Percentiles rank a stretch among this genome's conserved stretches.
Evolutionary conservation across 2,113 vertebrate species (phyloP).

Genomic region (Upupa epops): DNA sequence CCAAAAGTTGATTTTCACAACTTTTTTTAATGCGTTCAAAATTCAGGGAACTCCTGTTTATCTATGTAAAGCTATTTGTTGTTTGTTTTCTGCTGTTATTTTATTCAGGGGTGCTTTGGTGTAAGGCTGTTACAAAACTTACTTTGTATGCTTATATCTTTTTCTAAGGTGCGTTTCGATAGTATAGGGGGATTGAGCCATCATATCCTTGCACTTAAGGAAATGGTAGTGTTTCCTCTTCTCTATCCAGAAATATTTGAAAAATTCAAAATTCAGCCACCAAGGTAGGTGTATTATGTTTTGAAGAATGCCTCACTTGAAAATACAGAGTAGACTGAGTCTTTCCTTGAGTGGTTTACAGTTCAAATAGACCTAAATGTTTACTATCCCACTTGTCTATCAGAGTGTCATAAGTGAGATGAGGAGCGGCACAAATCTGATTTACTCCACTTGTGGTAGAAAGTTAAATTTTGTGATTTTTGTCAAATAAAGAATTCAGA

Average conservation of each 20-base stretch:
- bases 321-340: not conserved
- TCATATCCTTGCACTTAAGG: conserved; percentile 96
- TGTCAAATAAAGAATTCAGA: not conserved
- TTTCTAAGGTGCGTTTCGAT: conserved; percentile 89
- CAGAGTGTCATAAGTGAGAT: not conserved
- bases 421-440: not conserved
- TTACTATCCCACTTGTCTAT: not conserved
- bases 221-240: conserved; percentile 99
- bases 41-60: not conserved
- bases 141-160: not conserved
- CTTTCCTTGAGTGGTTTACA: not conserved
- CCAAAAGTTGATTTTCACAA: not conserved
- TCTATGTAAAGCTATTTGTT: not conserved
- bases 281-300: conserved; percentile 80
- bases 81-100: not conserved
- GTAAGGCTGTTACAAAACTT: not conserved
- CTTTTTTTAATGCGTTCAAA: not conserved
- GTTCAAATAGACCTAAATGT: not conserved
- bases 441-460: not conserved
- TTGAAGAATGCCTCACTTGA: not conserved
- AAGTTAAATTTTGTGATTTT: not conserved
- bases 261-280: conserved; percentile 98
- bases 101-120: not conserved
- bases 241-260: conserved; percentile 98
- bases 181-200: conserved; percentile 91